These are phyloP conservation scores for Tachypleus tridentatus DNA, from an alignment of 1,140 invertebrate genomes.

Conservation along the genomic window DNA sequence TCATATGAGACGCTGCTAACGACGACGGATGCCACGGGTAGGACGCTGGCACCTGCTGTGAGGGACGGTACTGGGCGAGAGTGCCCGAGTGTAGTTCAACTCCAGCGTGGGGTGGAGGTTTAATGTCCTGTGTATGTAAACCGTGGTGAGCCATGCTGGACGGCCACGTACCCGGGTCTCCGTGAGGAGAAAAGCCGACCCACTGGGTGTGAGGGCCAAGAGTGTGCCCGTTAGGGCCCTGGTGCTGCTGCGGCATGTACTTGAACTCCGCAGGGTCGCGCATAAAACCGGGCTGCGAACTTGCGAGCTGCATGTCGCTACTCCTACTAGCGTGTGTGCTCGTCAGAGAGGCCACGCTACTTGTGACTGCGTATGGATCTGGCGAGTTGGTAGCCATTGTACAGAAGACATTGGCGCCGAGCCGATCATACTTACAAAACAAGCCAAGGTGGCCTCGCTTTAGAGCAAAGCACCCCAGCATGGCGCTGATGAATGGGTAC, in stretches of 20 bases:
- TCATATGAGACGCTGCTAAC: neutral
- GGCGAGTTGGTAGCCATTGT: neutral
- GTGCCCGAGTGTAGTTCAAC: conserved; percentile 25
- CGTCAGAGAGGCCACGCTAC: neutral
- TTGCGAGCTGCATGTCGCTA: neutral
- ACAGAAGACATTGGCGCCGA: neutral
- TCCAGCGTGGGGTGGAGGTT: conserved; percentile 9
- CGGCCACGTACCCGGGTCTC: conserved; percentile 20
- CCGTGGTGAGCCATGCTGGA: conserved; percentile 7
- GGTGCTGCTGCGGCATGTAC: neutral
- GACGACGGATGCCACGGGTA: conserved; percentile 15
- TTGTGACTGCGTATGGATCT: neutral
- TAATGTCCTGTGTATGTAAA: conserved; percentile 24
- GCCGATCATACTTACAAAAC: no score
- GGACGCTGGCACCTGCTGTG: conserved; percentile 13
- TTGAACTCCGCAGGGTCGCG: neutral
- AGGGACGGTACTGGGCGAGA: conserved; percentile 24
- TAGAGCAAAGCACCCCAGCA: no score
- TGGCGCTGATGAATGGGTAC: no score
- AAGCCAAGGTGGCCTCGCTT: no score
- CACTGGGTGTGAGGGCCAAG: conserved; percentile 22
- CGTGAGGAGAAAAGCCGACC: neutral
- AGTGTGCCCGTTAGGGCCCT: conserved; percentile 23
- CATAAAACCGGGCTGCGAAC: neutral
- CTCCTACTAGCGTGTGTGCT: neutral